These are phyloP conservation scores for Charadrius vociferus DNA, from an alignment of 2,113 vertebrate genomes.

Conservation along the genomic window DNA sequence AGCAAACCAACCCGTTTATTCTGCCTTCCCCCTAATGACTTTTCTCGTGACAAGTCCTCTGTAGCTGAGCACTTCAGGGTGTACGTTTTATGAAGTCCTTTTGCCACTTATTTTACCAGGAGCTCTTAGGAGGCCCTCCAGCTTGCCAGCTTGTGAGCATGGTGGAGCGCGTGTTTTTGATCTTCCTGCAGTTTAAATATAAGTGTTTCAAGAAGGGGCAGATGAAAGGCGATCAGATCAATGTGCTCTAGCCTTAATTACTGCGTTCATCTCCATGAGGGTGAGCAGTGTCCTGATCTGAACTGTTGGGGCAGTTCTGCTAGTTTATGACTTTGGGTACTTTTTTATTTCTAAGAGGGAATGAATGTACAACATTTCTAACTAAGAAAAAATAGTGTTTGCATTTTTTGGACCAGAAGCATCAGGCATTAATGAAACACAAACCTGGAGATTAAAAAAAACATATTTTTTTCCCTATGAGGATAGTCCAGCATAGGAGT, in stretches of 20 bases:
- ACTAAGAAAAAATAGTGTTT: neutral
- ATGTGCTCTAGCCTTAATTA: neutral
- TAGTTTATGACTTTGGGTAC: neutral
- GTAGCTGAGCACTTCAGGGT: neutral
- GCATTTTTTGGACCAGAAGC: neutral
- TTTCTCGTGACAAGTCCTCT: neutral
- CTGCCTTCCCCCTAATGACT: neutral
- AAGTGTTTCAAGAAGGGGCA: neutral
- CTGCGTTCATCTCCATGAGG: neutral
- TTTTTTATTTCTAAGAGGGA: neutral
- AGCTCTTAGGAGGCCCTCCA: neutral
- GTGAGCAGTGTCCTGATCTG: neutral
- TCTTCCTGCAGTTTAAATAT: neutral
- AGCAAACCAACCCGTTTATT: neutral
- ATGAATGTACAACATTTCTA: neutral
- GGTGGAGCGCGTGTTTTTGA: neutral
- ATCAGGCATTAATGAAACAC: neutral
- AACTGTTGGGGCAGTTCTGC: neutral
- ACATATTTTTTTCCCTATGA: neutral
- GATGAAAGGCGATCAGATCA: neutral
- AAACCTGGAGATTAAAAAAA: neutral
- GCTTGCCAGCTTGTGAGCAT: neutral
- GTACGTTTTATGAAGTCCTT: neutral
- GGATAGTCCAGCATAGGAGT: neutral
- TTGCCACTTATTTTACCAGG: neutral